phyloP scores from a whole-genome alignment of 2,113 vertebrate genomes.

The Polyodon spathula region DNA sequence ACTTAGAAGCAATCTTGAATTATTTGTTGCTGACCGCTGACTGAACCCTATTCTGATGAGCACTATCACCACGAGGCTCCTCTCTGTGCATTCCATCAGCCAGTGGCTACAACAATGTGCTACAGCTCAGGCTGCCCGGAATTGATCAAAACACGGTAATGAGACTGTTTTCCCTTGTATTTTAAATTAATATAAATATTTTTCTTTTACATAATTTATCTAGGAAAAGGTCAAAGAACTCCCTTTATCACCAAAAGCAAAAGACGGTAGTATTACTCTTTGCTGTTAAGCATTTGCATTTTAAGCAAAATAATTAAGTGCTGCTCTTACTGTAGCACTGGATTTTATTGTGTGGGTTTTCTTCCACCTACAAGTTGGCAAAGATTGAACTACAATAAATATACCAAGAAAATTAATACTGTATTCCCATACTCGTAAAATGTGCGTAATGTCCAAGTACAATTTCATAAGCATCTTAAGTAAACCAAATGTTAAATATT shows the following conservation, averaged over 20 bases:
- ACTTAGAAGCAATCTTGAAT: constrained; percentile 82
- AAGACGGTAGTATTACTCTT: constrained; percentile 1
- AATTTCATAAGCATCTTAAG: too few species aligned
- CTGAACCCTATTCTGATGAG: constrained; percentile 79
- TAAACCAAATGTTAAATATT: background rate
- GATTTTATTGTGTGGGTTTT: too few species aligned
- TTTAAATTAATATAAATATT: constrained; percentile 86
- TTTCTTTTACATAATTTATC: constrained; percentile 81
- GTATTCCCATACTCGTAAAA: too few species aligned
- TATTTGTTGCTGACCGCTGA: constrained; percentile 83
- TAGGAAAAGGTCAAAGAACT: constrained; percentile 74
- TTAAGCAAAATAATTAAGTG: background rate
- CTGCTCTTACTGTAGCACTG: too few species aligned
- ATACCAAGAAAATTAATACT: too few species aligned
- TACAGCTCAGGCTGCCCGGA: constrained; percentile 67
- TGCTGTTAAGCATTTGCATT: background rate
- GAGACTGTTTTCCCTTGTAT: constrained; percentile 77
- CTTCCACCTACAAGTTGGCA: too few species aligned
- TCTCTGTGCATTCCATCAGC: constrained; percentile 72
- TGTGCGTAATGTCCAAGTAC: too few species aligned
- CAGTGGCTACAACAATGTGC: constrained; percentile 67
- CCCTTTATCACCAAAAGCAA: constrained; percentile 55
- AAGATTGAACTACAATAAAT: too few species aligned
- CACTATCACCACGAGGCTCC: constrained; percentile 75
- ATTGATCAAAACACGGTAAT: constrained; percentile 81